Base-by-base conservation (phyloP, 1,140 invertebrate species). In the Holotrichia oblita region DNA sequence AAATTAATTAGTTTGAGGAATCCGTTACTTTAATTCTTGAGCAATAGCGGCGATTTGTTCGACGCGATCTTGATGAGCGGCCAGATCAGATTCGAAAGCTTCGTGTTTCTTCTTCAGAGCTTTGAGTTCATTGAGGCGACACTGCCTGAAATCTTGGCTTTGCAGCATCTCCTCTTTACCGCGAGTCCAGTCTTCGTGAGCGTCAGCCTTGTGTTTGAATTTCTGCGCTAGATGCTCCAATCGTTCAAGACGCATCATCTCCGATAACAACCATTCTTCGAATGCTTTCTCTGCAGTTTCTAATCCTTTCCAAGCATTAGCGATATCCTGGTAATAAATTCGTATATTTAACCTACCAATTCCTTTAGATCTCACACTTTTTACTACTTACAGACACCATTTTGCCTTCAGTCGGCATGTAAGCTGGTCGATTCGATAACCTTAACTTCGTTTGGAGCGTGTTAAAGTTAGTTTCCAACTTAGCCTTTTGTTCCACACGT, bases 41-140 rank as follows among this genome's bases (percentile, higher is more conserved):
- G 98, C 98, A 88, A 99, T 99, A 81, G 98, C 98, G 79, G 98
- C 98, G 87, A 99, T 99, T 88, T 99, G 98, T 89, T 99, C 98
- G 59, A 99, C 98, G 81, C 98, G 93, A 89, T 99, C 98, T 88
- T 99, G 97, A 88, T 97, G 95, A 40, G 98, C 98, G 81, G 98
- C 98, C 83, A 99, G 91, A 88, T 99, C 98, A 79, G 95, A 97
- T 89, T 99, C 98, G 88, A 99, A 99, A 34, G 98, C 98, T 88
- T 99, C 98, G 89, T 99, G 98, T 88, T 99, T 99, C 91, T 99
- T 99, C 89, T 99, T 99, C 85, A 99, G 89, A 55, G 98, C 98
- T 90, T 98, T 99, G 61, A 99, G 91, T 86, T 99, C 98, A 88
- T 98, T 97, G 72, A 99, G 91, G 86, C 97, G 95, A 88, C 97